phyloP scores from a whole-genome alignment of 1,140 invertebrate species.

The Leptonema lineaticorne region DNA sequence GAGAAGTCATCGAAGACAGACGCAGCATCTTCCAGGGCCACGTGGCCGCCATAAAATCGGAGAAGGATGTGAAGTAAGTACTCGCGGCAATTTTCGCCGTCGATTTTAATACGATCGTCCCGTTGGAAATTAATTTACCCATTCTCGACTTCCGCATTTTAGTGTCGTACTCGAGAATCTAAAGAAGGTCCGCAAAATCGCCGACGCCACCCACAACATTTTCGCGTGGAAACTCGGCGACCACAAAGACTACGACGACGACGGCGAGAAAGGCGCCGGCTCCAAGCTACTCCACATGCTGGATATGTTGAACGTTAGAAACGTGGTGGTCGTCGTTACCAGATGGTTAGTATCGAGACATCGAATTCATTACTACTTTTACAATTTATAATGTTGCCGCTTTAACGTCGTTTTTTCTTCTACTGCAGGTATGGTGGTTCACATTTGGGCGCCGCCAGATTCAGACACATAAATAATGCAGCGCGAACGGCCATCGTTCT shows the following conservation, averaged over 20 bases:
- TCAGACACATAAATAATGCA: conserved; percentile 84
- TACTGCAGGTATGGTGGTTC: conserved; percentile 76
- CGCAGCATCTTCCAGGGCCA: conserved; percentile 84
- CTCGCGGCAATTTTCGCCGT: conserved; percentile 13
- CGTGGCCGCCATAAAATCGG: conserved; percentile 62
- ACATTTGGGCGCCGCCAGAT: conserved; percentile 79
- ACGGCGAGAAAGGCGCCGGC: conserved; percentile 82
- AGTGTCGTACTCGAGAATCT: conserved; percentile 66
- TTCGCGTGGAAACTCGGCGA: conserved; percentile 64
- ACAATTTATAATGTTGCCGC: background rate
- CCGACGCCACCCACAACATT: conserved; percentile 81
- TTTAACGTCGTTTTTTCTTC: background rate
- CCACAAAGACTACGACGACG: conserved; percentile 77
- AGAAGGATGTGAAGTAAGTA: conserved; percentile 65
- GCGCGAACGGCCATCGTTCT: conserved; percentile 68
- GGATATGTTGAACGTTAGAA: conserved; percentile 70
- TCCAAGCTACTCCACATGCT: conserved; percentile 76
- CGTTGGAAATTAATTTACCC: background rate
- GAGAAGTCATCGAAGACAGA: conserved; percentile 70
- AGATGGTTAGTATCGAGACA: conserved; percentile 70
- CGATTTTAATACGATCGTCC: too few relatives aligned
- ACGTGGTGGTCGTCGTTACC: conserved; percentile 77
- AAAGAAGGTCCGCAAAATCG: conserved; percentile 74
- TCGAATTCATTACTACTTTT: too few relatives aligned
- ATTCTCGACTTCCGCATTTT: conserved; percentile 38